phyloP scores from a whole-genome alignment of 2,113 vertebrate genomes.

The Glaucomys volans region DNA sequence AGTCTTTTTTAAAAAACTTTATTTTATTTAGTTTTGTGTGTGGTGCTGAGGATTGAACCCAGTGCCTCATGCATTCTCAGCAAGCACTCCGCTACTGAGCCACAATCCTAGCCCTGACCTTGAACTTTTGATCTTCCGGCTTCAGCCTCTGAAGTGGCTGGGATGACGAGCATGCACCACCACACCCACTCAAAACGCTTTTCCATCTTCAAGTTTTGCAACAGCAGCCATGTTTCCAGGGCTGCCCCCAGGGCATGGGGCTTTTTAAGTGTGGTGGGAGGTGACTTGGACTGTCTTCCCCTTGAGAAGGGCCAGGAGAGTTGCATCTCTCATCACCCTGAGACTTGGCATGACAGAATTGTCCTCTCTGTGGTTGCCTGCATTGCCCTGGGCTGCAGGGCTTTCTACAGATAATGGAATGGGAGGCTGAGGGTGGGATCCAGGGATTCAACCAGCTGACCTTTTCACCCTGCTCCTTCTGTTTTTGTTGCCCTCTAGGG shows the following conservation, averaged over 20 bases:
- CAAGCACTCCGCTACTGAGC: no score
- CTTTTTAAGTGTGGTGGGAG: neutral
- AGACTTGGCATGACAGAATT: neutral
- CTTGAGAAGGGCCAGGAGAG: neutral
- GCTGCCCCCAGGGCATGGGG: no score
- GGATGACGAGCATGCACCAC: neutral
- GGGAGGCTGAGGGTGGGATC: neutral
- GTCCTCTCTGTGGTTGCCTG: neutral
- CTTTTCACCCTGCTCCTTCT: constrained; percentile 47
- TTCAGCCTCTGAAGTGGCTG: neutral
- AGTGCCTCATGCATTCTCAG: no score
- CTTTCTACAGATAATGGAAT: neutral
- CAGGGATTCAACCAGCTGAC: neutral
- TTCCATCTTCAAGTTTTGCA: neutral
- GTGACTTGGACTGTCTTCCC: neutral
- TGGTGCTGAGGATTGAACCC: no score
- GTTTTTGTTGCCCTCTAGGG: constrained; percentile 87
- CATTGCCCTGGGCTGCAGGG: neutral
- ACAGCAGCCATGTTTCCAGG: neutral
- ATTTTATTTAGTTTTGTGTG: no score
- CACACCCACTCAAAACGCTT: neutral
- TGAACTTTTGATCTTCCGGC: neutral
- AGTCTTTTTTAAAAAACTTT: no score
- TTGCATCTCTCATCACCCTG: neutral
- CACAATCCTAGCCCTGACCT: neutral